phyloP scores from a whole-genome alignment of 1,140 invertebrate species.

The Carposina sasakii region DNA sequence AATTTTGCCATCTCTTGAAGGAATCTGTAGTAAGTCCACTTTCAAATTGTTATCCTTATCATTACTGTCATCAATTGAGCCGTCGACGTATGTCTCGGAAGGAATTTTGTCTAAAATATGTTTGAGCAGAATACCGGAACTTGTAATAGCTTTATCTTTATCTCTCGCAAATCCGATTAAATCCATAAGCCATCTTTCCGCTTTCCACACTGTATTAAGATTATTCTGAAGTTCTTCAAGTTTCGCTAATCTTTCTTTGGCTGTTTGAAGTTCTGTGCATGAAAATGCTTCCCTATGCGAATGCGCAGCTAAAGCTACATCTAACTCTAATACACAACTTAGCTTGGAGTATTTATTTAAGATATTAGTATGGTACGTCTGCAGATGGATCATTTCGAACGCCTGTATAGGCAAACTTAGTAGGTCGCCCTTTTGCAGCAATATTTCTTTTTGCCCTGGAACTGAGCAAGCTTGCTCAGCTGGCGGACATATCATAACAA shows the following conservation, averaged over 20 bases:
- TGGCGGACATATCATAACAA: conserved; percentile 91
- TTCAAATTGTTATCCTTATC: conserved; percentile 54
- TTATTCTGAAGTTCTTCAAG: conserved; percentile 87
- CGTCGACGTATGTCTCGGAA: conserved; percentile 36
- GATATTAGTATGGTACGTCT: conserved; percentile 91
- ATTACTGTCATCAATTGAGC: conserved; percentile 23
- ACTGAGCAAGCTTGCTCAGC: conserved; percentile 92
- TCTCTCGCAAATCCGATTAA: conserved; percentile 94
- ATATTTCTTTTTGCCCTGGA: conserved; percentile 87
- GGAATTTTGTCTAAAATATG: conserved; percentile 66
- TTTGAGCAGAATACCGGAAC: conserved; percentile 63
- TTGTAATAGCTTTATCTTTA: conserved; percentile 72
- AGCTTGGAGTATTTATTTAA: conserved; percentile 91
- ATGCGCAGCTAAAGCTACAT: conserved; percentile 92
- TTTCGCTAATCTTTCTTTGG: conserved; percentile 87
- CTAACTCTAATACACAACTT: conserved; percentile 93
- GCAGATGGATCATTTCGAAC: conserved; percentile 95
- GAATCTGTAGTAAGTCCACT: conserved; percentile 78
- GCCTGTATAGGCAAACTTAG: conserved; percentile 87
- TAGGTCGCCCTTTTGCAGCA: conserved; percentile 85
- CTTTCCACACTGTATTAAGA: conserved; percentile 91
- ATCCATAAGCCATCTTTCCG: conserved; percentile 95
- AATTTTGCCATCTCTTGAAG: conserved; percentile 80
- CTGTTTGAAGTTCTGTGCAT: conserved; percentile 85
- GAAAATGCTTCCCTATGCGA: conserved; percentile 95